Evolutionary conservation across 2,113 vertebrate species (phyloP).

Genomic region (Sminthopsis crassicaudata): DNA sequence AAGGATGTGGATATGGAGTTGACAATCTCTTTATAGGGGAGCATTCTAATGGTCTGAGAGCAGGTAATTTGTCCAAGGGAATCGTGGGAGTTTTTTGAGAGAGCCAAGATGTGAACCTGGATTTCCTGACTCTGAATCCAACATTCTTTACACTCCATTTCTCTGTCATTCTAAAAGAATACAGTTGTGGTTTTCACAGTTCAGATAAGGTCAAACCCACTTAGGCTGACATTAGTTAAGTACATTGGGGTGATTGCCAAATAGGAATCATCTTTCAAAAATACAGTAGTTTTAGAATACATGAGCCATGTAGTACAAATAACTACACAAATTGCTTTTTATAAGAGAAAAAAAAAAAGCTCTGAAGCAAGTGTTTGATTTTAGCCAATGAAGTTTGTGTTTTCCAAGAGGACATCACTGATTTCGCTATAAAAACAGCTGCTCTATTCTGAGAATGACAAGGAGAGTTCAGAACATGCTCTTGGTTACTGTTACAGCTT

Average conservation of each 20-base stretch:
- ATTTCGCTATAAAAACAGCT: slow-evolving; percentile 68
- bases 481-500: slow-evolving; percentile 69
- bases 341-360: not conserved
- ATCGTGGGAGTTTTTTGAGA: not conserved
- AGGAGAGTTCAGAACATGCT: slow-evolving; percentile 71
- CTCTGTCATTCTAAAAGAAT: not conserved
- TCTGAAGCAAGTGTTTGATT: slow-evolving; percentile 11
- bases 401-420: slow-evolving; percentile 70
- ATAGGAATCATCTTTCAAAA: slow-evolving; percentile 30
- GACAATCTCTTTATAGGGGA: not conserved
- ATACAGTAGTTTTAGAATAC: slow-evolving; percentile 7
- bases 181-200: slow-evolving; percentile 35
- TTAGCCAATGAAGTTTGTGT: slow-evolving; percentile 47
- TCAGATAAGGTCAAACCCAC: not conserved
- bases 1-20: not conserved
- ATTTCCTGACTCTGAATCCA: not conserved
- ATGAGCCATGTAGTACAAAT: slow-evolving; percentile 17
- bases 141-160: not conserved
- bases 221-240: slow-evolving; percentile 20
- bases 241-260: slow-evolving; percentile 20
- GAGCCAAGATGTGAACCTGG: not conserved
- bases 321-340: slow-evolving; percentile 14
- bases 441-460: slow-evolving; percentile 70
- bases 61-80: not conserved
- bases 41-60: not conserved